These are phyloP conservation scores for Schmidtea mediterranea DNA, from an alignment of 1,140 invertebrate species.

Conservation along the genomic window DNA sequence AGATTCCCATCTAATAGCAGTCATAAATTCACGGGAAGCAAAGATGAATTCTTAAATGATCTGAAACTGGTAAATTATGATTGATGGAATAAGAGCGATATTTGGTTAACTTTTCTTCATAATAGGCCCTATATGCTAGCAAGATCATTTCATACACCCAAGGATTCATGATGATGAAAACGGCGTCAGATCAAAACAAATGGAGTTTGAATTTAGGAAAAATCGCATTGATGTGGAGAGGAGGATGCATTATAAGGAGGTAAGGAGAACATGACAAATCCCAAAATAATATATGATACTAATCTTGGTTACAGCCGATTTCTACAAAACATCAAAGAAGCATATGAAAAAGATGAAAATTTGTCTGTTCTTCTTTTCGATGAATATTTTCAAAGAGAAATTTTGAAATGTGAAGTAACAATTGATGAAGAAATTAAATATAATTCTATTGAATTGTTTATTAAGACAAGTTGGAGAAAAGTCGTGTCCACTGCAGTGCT, in stretches of 20 bases:
- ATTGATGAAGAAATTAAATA: no score
- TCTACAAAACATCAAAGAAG: slow-evolving; percentile 78
- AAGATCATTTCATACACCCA: slow-evolving; percentile 97
- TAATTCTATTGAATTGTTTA: no score
- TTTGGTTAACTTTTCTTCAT: not conserved
- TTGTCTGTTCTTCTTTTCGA: slow-evolving; percentile 70
- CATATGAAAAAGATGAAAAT: slow-evolving; percentile 67
- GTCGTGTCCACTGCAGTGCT: slow-evolving; percentile 33
- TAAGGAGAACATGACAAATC: slow-evolving; percentile 73
- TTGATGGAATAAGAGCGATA: no score
- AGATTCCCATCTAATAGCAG: no score
- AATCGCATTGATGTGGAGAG: slow-evolving; percentile 96
- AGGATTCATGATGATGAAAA: slow-evolving; percentile 86
- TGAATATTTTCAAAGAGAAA: slow-evolving; percentile 64
- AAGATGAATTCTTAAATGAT: not conserved
- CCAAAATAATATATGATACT: slow-evolving; percentile 75
- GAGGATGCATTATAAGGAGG: slow-evolving; percentile 92
- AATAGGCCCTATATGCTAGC: slow-evolving; percentile 66
- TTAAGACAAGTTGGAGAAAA: slow-evolving; percentile 31
- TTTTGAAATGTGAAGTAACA: slow-evolving; percentile 46
- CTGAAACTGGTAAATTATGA: not conserved
- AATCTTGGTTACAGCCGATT: slow-evolving; percentile 42
- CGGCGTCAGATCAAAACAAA: slow-evolving; percentile 59
- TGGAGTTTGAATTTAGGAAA: slow-evolving; percentile 93
- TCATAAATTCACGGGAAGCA: no score